phyloP scores from a whole-genome alignment of 37 sponge, comb jelly and placozoan species.

The Hexactinellida sp. region DNA sequence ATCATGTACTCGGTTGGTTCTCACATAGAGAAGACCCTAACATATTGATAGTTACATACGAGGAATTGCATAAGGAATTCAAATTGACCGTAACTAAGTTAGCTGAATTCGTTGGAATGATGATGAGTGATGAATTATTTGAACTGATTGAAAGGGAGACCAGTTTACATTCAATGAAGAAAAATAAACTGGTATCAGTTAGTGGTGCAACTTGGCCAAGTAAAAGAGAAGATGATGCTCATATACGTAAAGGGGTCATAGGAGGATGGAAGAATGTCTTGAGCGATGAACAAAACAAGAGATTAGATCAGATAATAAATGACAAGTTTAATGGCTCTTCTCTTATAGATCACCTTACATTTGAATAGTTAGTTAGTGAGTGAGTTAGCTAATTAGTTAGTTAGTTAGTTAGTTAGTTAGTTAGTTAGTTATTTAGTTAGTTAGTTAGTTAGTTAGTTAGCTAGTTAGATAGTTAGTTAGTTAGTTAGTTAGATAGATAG shows the following conservation, averaged over 20 bases:
- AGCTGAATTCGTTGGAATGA: not conserved
- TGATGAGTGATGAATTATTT: not conserved
- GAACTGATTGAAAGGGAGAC: not conserved
- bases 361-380: too few relatives aligned
- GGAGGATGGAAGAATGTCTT: not conserved
- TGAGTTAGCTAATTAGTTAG: too few relatives aligned
- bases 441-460: too few relatives aligned
- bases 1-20: conserved; percentile 14
- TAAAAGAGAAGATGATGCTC: not conserved
- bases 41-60: not conserved
- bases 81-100: not conserved
- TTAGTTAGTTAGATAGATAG: too few relatives aligned
- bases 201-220: not conserved
- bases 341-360: too few relatives aligned
- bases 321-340: too few relatives aligned
- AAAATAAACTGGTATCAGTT: not conserved
- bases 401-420: too few relatives aligned
- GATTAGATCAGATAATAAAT: too few relatives aligned
- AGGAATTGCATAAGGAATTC: not conserved
- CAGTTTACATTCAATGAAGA: not conserved
- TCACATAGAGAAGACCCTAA: not conserved
- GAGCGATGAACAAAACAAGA: not conserved
- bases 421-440: too few relatives aligned
- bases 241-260: not conserved
- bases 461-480: too few relatives aligned